Base-by-base conservation (phyloP, 1,140 invertebrate genomes). In the Octopus sinensis region DNA sequence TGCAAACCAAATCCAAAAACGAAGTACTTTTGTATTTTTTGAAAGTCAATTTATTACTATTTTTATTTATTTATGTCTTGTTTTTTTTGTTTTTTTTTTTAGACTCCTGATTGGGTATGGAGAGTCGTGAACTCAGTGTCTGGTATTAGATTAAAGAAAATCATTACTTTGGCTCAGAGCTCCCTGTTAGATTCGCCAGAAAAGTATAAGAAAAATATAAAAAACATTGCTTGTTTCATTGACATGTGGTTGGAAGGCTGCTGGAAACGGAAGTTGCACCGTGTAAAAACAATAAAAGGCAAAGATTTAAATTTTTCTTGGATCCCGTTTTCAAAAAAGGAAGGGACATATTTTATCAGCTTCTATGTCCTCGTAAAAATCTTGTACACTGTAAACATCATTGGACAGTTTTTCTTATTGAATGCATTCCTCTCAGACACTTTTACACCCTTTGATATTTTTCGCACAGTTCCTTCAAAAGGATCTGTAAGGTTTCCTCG, bases 21-120 rank as follows among this genome's bases (percentile, higher is more conserved):
- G 23, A 23, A n/a, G n/a, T 23, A 23, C 23, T 23, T 23, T 23
- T 43, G 30, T 43, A 43, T 43, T 43, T 43, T 43, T 43, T 43
- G 30, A 43, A 43, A 43, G 30, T 43, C 30, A 43, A 43, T 43
- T 43, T 43, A 43, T 43, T 43, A 43, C 30, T 43, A 43, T 43
- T 43, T 43, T 43, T 43, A 43, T 43, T 43, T 43, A 43, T 43
- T 43, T 43, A 43, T 43, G 30, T 43, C 30, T 43, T 43, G 30
- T 43, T 43, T 43, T 43, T 96, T 98, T 95, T 96, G 96, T 85
- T 96, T 98, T 91, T 92, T 98, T 86, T 99, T 98, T 92, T 98
- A 98, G 92, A 95, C 96, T 83, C 97, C 97, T 78, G 93, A 97
- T 56, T 54, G 88, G 9, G 54, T 89, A 6, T 90, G 89, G 89